These are phyloP conservation scores for Podargus strigoides DNA, from an alignment of 2,797 vertebrate genomes.

Conservation along the genomic window DNA sequence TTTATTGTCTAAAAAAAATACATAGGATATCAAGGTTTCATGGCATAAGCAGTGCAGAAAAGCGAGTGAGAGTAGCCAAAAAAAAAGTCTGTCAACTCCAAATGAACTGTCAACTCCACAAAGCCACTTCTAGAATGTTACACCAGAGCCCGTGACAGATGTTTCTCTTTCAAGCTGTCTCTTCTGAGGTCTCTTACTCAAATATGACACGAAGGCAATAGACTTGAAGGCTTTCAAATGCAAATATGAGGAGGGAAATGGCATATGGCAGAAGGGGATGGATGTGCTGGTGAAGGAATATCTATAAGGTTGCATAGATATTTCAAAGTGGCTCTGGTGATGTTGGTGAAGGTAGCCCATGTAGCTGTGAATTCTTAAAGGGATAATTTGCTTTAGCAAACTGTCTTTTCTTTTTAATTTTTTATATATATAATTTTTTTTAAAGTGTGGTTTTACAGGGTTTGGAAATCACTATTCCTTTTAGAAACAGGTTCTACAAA, in stretches of 20 bases:
- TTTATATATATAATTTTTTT: too few relatives aligned
- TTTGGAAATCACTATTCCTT: background rate
- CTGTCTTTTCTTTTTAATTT: background rate
- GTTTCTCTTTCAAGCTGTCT: background rate
- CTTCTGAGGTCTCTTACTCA: background rate
- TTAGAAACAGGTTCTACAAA: background rate
- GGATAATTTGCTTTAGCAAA: background rate
- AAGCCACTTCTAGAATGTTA: background rate
- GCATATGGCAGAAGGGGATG: background rate
- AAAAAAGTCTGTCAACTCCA: background rate
- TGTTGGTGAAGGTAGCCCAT: background rate
- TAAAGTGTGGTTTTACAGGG: background rate
- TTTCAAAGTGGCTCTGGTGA: background rate
- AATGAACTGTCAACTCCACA: background rate
- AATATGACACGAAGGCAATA: background rate
- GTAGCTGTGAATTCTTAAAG: background rate
- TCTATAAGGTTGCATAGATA: background rate
- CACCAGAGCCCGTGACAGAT: background rate
- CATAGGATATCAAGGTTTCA: background rate
- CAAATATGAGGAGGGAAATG: background rate
- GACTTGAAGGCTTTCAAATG: conserved; percentile 16
- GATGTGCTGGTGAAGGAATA: background rate
- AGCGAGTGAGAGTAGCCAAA: background rate
- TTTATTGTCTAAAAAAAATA: background rate
- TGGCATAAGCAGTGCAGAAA: background rate